These are phyloP conservation scores for Verasper variegatus DNA, from an alignment of 2,113 vertebrate genomes.

Conservation along the genomic window DNA sequence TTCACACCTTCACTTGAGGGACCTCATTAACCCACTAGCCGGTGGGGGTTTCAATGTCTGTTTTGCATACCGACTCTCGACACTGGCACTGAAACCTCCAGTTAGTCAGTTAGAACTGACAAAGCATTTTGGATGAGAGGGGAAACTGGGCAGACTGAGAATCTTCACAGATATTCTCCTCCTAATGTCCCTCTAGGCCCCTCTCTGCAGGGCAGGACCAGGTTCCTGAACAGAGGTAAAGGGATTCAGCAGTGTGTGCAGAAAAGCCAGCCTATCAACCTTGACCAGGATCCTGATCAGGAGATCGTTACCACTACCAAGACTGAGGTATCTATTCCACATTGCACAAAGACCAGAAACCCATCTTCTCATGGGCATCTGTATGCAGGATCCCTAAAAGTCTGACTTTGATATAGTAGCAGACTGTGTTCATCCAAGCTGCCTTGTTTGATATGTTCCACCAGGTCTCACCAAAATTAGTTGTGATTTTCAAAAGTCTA, in stretches of 20 bases:
- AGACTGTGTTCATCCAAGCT: no score
- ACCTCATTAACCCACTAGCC: no score
- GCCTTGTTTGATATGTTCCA: no score
- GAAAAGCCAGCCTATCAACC: slow-evolving; percentile 38
- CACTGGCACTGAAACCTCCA: no score
- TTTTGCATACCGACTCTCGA: no score
- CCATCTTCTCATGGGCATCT: not conserved
- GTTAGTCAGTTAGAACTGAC: no score
- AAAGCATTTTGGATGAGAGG: no score
- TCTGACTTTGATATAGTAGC: not conserved
- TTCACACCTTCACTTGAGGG: no score
- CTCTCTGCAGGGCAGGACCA: slow-evolving; percentile 34
- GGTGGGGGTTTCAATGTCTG: no score
- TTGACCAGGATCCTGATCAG: slow-evolving; percentile 63
- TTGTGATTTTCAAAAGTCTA: no score
- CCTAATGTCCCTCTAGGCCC: slow-evolving; percentile 28
- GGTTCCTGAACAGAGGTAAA: slow-evolving; percentile 58
- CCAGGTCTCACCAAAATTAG: no score
- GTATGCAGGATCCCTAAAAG: not conserved
- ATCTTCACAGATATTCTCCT: not conserved
- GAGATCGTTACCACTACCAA: slow-evolving; percentile 65
- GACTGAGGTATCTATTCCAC: slow-evolving; percentile 49
- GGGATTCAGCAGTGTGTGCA: slow-evolving; percentile 20
- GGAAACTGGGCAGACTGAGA: no score
- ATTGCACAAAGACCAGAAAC: not conserved